phyloP scores from a whole-genome alignment of 2,888 invertebrate species.

The Ypsolopha scabrella region DNA sequence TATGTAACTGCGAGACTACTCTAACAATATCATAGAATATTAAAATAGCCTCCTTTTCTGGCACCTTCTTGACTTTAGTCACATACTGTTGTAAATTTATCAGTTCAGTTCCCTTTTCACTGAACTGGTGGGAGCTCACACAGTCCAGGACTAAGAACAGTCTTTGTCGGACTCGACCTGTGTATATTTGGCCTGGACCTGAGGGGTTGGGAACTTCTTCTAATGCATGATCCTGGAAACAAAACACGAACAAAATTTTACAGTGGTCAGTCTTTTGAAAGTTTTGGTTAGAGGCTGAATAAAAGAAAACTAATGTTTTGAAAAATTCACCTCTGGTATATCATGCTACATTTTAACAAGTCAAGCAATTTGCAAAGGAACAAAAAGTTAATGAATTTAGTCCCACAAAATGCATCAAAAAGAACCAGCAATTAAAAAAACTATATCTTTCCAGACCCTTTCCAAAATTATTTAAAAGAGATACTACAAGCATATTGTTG shows the following conservation, averaged over 20 bases:
- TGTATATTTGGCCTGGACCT: conserved; percentile 63
- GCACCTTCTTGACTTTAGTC: conserved; percentile 80
- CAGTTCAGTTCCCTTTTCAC: conserved; percentile 65
- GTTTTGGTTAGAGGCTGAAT: neutral
- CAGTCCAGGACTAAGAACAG: conserved; percentile 81
- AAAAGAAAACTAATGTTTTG: neutral
- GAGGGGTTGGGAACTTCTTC: conserved; percentile 71
- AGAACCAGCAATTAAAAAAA: neutral
- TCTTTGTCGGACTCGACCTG: conserved; percentile 69
- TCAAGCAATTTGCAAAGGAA: too few species aligned
- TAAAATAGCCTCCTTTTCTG: conserved; percentile 78
- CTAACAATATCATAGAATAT: conserved; percentile 81
- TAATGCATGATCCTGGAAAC: conserved; percentile 74
- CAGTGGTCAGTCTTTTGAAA: neutral
- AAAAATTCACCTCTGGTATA: too few species aligned
- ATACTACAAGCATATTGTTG: too few species aligned
- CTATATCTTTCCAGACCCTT: neutral
- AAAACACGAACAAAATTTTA: neutral
- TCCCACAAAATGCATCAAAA: too few species aligned
- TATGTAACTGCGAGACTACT: conserved; percentile 80
- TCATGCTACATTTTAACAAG: too few species aligned
- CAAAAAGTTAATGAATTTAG: too few species aligned
- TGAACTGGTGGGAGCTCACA: conserved; percentile 76
- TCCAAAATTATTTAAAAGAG: neutral
- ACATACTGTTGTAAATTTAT: conserved; percentile 82